phyloP scores from a whole-genome alignment of 2,888 invertebrate genomes.

The Gnatocerus cornutus region DNA sequence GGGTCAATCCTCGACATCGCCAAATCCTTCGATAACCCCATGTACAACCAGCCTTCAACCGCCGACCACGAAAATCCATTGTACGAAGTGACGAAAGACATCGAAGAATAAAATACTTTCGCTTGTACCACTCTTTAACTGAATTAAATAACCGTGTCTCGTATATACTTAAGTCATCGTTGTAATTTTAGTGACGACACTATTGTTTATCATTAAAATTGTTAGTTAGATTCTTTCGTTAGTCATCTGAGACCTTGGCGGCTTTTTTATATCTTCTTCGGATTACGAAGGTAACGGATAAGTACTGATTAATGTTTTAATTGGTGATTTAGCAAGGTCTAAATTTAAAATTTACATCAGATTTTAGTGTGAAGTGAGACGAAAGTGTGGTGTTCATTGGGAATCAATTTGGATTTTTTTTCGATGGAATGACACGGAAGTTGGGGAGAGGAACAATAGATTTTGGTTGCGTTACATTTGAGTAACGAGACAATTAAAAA shows the following conservation, averaged over 20 bases:
- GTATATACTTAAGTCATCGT: conserved; percentile 19
- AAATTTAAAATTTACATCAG: conserved; percentile 6
- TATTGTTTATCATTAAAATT: conserved; percentile 5
- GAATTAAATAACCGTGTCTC: conserved; percentile 31
- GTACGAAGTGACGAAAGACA: conserved; percentile 27
- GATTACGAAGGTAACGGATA: not conserved
- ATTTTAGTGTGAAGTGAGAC: not conserved
- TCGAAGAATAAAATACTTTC: conserved; percentile 32
- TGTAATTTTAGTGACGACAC: conserved; percentile 20
- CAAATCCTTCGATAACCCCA: conserved; percentile 63
- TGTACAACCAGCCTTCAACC: conserved; percentile 55
- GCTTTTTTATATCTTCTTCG: conserved; percentile 27
- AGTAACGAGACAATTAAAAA: no score
- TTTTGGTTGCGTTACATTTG: no score
- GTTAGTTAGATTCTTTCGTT: conserved; percentile 28
- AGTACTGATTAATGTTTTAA: not conserved
- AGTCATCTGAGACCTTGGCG: conserved; percentile 33
- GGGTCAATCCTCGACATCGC: conserved; percentile 61
- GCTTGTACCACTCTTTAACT: conserved; percentile 1
- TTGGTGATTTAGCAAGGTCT: conserved; percentile 6
- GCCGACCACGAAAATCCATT: conserved; percentile 32
- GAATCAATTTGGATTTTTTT: no score
- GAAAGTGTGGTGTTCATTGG: no score
- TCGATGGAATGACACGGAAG: no score
- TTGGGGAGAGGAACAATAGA: no score